Percentiles rank a stretch among this genome's conserved stretches.
Conservation (phyloP, 2,113 vertebrate species). For the Felis chaus region DNA sequence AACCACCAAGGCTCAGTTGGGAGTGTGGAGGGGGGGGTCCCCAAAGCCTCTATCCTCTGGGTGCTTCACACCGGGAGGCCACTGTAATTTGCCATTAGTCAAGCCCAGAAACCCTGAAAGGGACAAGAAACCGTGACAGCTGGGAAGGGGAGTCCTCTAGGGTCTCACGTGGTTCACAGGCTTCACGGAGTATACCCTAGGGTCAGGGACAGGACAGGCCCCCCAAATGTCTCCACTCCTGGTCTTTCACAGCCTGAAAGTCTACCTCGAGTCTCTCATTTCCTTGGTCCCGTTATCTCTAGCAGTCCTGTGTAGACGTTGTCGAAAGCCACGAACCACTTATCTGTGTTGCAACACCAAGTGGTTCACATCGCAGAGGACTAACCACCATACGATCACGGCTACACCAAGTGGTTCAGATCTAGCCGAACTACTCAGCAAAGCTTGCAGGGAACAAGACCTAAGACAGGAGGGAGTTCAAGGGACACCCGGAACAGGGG, state of each 20-base stretch:
- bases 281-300: not conserved
- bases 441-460: not conserved
- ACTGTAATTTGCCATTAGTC: not conserved
- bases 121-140: not conserved
- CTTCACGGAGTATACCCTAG: not conserved
- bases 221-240: not conserved
- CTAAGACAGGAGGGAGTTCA: not conserved
- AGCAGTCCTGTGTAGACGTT: not conserved
- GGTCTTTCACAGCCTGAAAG: not conserved
- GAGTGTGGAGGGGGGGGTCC: too few relatives aligned
- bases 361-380: not conserved
- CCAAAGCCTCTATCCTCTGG: too few relatives aligned
- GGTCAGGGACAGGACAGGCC: not conserved
- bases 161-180: not conserved
- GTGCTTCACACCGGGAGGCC: not conserved
- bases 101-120: not conserved
- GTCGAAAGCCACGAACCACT: not conserved
- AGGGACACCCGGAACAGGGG: not conserved
- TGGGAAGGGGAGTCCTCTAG: not conserved
- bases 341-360: too few relatives aligned
- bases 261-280: not conserved
- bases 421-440: not conserved
- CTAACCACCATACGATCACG: too few relatives aligned
- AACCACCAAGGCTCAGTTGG: not conserved
- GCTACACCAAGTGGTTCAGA: not conserved